phyloP scores from a whole-genome alignment of 2,888 invertebrate species.

The Hartigia nigra region DNA sequence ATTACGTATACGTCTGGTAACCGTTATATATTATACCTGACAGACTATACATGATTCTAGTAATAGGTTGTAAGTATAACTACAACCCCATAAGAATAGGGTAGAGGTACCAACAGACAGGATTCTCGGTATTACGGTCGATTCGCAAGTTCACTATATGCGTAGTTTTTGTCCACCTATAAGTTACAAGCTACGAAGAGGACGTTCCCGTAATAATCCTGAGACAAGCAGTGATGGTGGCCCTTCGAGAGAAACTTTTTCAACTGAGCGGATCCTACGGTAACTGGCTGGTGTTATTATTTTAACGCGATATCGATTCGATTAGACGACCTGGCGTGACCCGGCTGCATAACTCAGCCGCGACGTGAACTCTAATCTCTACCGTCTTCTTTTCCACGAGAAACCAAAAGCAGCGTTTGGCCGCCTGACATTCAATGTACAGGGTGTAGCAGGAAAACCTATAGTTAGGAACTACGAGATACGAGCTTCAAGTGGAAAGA shows the following conservation, averaged over 20 bases:
- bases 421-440: constrained; percentile 1
- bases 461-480: background rate
- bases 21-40: background rate
- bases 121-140: background rate
- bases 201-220: background rate
- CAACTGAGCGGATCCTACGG: background rate
- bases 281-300: constrained; percentile 37
- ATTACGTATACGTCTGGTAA: background rate
- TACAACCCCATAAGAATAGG: background rate
- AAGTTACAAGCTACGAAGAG: background rate
- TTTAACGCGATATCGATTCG: constrained; percentile 53
- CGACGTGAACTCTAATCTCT: constrained; percentile 41
- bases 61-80: background rate
- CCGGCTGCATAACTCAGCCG: constrained; percentile 49
- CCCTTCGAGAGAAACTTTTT: background rate
- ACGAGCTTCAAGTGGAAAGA: background rate
- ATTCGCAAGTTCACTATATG: background rate
- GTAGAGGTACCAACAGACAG: background rate
- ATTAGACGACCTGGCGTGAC: constrained; percentile 55
- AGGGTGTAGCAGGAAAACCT: background rate
- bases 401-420: background rate
- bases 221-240: background rate
- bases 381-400: constrained; percentile 22
- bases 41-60: background rate
- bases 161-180: background rate